Conservation (phyloP, 2,113 vertebrate genomes). For the Chlamydotis undulata region DNA sequence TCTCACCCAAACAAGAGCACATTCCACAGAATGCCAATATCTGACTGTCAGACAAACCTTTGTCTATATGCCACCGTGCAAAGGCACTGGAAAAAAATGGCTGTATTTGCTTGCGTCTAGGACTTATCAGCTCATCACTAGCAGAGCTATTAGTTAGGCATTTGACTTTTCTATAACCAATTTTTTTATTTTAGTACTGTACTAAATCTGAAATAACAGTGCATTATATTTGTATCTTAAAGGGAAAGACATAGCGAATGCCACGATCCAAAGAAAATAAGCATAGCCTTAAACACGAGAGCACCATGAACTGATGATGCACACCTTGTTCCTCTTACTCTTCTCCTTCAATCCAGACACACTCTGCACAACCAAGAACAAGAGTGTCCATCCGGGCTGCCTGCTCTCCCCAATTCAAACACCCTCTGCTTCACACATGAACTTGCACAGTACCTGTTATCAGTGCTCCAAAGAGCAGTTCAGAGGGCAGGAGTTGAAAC, state of each 20-base stretch:
- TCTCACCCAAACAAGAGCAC: neutral
- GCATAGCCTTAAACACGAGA: neutral
- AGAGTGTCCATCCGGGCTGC: neutral
- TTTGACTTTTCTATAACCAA: neutral
- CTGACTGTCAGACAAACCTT: neutral
- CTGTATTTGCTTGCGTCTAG: neutral
- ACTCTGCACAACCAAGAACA: neutral
- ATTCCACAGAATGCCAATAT: neutral
- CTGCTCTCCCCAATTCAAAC: neutral
- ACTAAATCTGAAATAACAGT: neutral
- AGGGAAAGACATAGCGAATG: neutral
- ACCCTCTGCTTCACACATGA: fast-evolving
- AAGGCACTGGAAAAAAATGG: neutral
- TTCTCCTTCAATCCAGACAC: neutral
- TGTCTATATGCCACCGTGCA: neutral
- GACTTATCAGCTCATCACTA: neutral
- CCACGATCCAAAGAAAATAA: neutral
- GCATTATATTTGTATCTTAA: neutral
- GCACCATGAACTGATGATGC: fast-evolving
- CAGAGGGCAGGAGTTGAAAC: neutral
- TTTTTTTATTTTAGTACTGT: neutral
- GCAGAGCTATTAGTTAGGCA: neutral
- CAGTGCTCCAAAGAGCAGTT: fast-evolving
- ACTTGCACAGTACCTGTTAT: neutral
- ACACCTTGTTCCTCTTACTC: neutral